phyloP scores from a whole-genome alignment of 1,140 invertebrate species.

The Apis cerana region DNA sequence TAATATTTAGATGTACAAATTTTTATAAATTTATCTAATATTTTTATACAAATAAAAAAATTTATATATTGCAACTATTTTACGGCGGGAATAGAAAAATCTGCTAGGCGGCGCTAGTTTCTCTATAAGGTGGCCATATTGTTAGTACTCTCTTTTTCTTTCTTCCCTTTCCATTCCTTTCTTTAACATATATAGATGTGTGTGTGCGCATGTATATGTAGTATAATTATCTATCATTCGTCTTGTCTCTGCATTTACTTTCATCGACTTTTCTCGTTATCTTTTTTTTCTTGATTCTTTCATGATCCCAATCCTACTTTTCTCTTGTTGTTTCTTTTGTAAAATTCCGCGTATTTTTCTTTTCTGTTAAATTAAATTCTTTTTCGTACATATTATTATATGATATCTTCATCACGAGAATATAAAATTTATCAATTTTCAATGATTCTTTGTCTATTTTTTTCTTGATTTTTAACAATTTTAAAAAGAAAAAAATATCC shows the following conservation, averaged over 20 bases:
- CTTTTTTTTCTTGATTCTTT: constrained; percentile 51
- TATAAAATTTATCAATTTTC: constrained; percentile 12
- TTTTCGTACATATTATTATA: not conserved
- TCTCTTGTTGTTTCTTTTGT: constrained; percentile 4
- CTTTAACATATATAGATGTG: not conserved
- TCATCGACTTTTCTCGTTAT: constrained; percentile 31
- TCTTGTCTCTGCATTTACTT: constrained; percentile 26
- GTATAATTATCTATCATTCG: not conserved
- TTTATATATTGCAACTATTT: constrained; percentile 24
- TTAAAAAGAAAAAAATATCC: not conserved
- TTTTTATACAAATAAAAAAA: not conserved
- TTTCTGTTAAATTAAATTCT: constrained; percentile 30
- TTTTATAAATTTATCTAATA: not conserved
- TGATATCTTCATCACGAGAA: not conserved
- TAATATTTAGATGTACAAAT: not conserved
- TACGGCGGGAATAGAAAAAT: constrained; percentile 76
- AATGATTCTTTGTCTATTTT: not conserved
- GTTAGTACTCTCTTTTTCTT: constrained; percentile 7
- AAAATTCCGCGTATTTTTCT: constrained; percentile 33
- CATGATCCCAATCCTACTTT: constrained; percentile 40
- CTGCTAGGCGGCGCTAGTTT: constrained; percentile 75
- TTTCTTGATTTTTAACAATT: not conserved
- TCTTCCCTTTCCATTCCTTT: not conserved
- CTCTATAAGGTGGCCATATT: constrained; percentile 72
- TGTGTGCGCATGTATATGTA: not conserved